Percentiles rank a stretch among this genome's conserved stretches.
Evolutionary conservation across 2,113 vertebrate genomes (phyloP).

Genomic region (Nanorana parkeri): DNA sequence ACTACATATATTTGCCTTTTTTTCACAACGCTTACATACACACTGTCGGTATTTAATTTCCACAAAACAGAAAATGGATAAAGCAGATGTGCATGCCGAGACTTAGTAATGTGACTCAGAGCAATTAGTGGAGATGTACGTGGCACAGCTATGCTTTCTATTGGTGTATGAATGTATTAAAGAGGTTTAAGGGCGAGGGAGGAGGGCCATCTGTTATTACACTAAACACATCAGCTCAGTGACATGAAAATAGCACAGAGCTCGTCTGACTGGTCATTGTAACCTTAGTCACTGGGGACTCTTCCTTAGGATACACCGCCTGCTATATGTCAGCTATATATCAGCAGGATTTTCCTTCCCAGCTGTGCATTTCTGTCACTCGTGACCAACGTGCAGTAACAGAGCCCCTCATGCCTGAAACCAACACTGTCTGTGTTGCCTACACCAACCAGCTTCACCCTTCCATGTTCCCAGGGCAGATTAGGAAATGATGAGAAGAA

Average conservation of each 20-base stretch:
- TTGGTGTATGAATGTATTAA: neutral
- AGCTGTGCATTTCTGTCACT: slow-evolving; percentile 6
- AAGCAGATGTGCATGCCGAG: neutral
- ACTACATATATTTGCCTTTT: too few species aligned
- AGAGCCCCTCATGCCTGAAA: neutral
- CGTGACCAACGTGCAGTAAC: too few species aligned
- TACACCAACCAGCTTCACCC: too few species aligned
- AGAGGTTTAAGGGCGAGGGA: slow-evolving; percentile 6
- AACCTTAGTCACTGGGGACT: neutral
- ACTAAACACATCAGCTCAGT: neutral
- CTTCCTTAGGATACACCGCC: neutral
- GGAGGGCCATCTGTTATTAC: slow-evolving; percentile 12
- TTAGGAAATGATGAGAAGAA: too few species aligned
- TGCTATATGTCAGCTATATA: neutral
- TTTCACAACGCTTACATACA: too few species aligned
- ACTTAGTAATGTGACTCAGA: neutral
- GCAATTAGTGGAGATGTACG: slow-evolving; percentile 4
- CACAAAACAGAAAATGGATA: neutral
- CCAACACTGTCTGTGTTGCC: neutral
- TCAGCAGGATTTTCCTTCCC: neutral
- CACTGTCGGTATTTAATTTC: neutral
- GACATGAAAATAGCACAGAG: neutral
- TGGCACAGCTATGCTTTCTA: neutral
- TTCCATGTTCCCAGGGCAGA: too few species aligned
- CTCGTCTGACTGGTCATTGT: neutral